Conservation (phyloP, 2,888 invertebrate genomes). For the Orthosia gothica region DNA sequence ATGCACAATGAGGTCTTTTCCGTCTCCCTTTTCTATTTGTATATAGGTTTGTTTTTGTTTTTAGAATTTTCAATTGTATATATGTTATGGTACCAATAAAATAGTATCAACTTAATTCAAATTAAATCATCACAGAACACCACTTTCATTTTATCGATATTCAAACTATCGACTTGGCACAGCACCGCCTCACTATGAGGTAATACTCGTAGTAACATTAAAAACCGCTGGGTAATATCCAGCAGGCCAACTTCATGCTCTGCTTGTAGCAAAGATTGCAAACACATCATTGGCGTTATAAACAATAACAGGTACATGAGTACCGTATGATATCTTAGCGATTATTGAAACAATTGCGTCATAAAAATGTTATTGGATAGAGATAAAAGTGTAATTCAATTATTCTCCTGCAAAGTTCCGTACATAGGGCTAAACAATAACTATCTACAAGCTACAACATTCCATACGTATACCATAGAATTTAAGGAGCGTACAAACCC, state of each 20-base stretch:
- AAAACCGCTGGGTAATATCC: constrained; percentile 66
- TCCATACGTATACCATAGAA: constrained; percentile 14
- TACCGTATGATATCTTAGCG: neutral
- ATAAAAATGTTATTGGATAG: constrained; percentile 15
- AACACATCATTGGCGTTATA: constrained; percentile 39
- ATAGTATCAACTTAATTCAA: too few relatives aligned
- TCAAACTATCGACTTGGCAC: constrained; percentile 51
- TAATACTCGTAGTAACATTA: constrained; percentile 69
- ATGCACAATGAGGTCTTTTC: too few relatives aligned
- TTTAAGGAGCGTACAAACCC: neutral
- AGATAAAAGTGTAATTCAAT: neutral
- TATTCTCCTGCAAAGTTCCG: neutral
- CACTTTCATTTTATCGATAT: constrained; percentile 48
- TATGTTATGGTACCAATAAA: too few relatives aligned
- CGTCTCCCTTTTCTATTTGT: too few relatives aligned
- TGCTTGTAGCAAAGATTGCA: constrained; percentile 58
- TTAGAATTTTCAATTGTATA: too few relatives aligned
- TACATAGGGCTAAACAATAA: neutral
- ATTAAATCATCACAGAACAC: neutral
- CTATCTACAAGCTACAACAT: neutral
- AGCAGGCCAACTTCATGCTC: constrained; percentile 73
- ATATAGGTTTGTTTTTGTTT: too few relatives aligned
- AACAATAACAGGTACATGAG: constrained; percentile 20
- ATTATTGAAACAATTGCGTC: constrained; percentile 29
- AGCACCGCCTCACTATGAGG: constrained; percentile 70